These are phyloP conservation scores for Unio pictorum DNA, from an alignment of 2,888 invertebrate genomes.

Conservation along the genomic window DNA sequence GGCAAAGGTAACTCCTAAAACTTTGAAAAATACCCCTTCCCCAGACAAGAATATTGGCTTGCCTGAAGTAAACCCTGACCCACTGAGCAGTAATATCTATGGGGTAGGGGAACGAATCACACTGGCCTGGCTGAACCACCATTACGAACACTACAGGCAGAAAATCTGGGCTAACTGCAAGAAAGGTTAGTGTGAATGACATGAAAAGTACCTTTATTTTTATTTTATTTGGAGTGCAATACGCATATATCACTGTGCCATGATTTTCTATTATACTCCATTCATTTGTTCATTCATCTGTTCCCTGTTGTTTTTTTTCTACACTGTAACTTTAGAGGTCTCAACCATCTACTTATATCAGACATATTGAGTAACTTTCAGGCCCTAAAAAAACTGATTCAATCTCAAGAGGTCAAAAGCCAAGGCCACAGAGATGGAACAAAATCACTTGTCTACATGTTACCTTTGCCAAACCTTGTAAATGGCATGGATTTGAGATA, in stretches of 20 bases:
- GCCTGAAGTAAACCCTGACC: slow-evolving; percentile 68
- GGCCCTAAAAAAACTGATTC: no score
- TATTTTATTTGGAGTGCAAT: background rate
- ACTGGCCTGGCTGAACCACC: slow-evolving; percentile 70
- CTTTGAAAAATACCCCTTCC: slow-evolving; percentile 56
- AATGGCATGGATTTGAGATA: no score
- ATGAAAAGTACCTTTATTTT: background rate
- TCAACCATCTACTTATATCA: no score
- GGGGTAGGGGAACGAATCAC: slow-evolving; percentile 68
- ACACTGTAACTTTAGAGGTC: no score
- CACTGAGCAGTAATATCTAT: slow-evolving; percentile 70
- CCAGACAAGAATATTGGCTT: slow-evolving; percentile 57
- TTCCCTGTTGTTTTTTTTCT: no score
- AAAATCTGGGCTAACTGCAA: slow-evolving; percentile 63
- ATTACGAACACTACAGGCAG: slow-evolving; percentile 68
- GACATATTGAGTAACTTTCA: no score
- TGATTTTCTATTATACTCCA: background rate
- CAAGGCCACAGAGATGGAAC: no score
- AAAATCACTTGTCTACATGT: no score
- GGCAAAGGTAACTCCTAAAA: slow-evolving; percentile 66
- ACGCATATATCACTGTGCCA: background rate
- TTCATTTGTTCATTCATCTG: background rate
- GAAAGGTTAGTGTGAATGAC: slow-evolving; percentile 48
- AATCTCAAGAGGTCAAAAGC: no score
- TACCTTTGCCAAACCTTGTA: no score